Conservation (phyloP, 1,140 invertebrate genomes). For the Sipha flava region DNA sequence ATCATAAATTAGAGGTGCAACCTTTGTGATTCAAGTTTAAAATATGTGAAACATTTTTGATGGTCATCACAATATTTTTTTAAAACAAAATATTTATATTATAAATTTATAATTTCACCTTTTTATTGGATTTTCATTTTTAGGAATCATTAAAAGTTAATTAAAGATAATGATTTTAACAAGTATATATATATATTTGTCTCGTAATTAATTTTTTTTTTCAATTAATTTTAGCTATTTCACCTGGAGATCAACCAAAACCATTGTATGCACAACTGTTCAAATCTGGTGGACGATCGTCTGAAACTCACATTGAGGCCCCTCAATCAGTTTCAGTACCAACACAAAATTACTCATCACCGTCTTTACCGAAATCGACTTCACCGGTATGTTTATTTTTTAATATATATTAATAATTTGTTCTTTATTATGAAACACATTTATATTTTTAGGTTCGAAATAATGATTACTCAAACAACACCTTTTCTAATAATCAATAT, state of each 20-base stretch:
- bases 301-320: not conserved
- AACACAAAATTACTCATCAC: not conserved
- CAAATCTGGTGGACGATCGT: not conserved
- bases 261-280: conserved; percentile 19
- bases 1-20: too few species aligned
- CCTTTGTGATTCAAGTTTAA: too few species aligned
- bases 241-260: conserved; percentile 25
- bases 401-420: not conserved
- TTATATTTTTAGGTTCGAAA: not conserved
- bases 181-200: too few species aligned
- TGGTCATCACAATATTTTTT: too few species aligned
- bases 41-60: too few species aligned
- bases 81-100: too few species aligned
- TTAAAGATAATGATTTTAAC: too few species aligned
- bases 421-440: not conserved
- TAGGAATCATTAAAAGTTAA: too few species aligned
- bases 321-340: not conserved
- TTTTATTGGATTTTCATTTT: not conserved
- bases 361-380: conserved; percentile 1
- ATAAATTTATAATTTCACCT: not conserved
- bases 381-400: not conserved
- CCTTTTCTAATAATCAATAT: conserved; percentile 20
- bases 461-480: not conserved
- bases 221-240: conserved; percentile 1
- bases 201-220: not conserved